These are phyloP conservation scores for Pardosa pseudoannulata DNA, from an alignment of 2,888 invertebrate species.

Conservation along the genomic window DNA sequence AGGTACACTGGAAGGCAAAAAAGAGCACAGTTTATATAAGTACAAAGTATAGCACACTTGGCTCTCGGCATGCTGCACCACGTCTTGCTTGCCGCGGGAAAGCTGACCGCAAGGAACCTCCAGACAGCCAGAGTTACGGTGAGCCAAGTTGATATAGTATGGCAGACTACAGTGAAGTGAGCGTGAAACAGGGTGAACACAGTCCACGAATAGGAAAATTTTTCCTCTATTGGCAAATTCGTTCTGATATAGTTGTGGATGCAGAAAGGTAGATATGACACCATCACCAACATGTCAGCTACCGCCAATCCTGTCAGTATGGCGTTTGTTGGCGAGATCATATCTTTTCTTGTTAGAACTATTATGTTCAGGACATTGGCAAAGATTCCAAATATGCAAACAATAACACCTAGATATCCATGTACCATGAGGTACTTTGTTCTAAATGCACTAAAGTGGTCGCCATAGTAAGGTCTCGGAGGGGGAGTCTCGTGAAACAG, in stretches of 20 bases:
- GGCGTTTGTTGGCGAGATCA: conserved; percentile 93
- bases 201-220: conserved; percentile 85
- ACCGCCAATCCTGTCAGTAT: conserved; percentile 91
- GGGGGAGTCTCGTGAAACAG: conserved; percentile 33
- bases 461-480: conserved; percentile 70
- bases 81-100: conserved; percentile 71
- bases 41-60: conserved; percentile 85
- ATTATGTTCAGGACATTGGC: conserved; percentile 95
- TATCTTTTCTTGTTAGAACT: conserved; percentile 91
- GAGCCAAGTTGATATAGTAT: conserved; percentile 94
- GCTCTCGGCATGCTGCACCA: conserved; percentile 87
- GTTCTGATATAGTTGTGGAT: conserved; percentile 84
- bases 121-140: conserved; percentile 95
- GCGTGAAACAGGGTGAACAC: conserved; percentile 93
- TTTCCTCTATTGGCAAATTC: conserved; percentile 61
- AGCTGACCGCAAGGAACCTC: conserved; percentile 87
- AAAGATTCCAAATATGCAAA: conserved; percentile 92
- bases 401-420: conserved; percentile 89
- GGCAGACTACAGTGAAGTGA: conserved; percentile 90
- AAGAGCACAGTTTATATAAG: conserved; percentile 89
- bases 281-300: conserved; percentile 93
- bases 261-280: conserved; percentile 92
- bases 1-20: conserved; percentile 91
- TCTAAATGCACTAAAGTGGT: conserved; percentile 79
- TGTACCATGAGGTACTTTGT: conserved; percentile 85